A percentile compares a stretch with the other conserved stretches of the same genome.
phyloP scores from a whole-genome alignment of 1,140 invertebrate species.

The Lordiphosa collinella region DNA sequence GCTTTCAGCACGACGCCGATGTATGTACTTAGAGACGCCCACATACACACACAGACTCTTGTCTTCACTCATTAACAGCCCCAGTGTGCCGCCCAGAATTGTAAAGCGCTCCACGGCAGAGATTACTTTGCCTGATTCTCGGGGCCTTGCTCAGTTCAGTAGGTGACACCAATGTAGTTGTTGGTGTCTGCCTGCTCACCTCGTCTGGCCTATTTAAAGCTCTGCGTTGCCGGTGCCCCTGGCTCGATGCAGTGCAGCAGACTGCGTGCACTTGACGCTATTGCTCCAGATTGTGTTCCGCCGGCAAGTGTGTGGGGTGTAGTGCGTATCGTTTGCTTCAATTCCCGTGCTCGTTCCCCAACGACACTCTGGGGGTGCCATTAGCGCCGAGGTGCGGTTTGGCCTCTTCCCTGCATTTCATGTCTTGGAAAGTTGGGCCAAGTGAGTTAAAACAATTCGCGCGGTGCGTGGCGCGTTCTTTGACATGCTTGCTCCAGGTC shows the following conservation, averaged over 20 bases:
- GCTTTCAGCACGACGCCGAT: slow-evolving; percentile 53
- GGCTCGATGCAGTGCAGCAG: slow-evolving; percentile 39
- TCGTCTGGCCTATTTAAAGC: slow-evolving; percentile 56
- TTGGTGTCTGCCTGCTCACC: slow-evolving; percentile 28
- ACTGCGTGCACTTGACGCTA: slow-evolving; percentile 70
- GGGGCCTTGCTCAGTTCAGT: slow-evolving; percentile 36
- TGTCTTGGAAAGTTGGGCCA: slow-evolving; percentile 53
- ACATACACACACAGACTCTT: slow-evolving; percentile 11
- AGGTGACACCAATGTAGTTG: slow-evolving; percentile 62
- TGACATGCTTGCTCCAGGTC: slow-evolving; percentile 14
- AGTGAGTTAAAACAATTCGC: slow-evolving; percentile 59
- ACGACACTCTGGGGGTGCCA: slow-evolving; percentile 51
- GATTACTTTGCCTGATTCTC: slow-evolving; percentile 61
- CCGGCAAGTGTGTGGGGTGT: slow-evolving; percentile 2
- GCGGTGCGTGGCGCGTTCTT: slow-evolving; percentile 29
- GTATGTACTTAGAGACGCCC: slow-evolving; percentile 61
- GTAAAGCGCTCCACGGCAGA: slow-evolving; percentile 44
- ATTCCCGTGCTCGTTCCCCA: slow-evolving; percentile 4
- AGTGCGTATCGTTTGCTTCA: slow-evolving; percentile 3
- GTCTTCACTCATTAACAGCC: slow-evolving; percentile 68
- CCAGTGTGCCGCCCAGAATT: slow-evolving; percentile 17
- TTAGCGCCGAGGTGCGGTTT: slow-evolving; percentile 43
- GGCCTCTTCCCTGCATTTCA: slow-evolving; percentile 15
- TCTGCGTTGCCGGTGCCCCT: slow-evolving; percentile 1
- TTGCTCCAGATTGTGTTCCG: slow-evolving; percentile 51